Evolutionary conservation across 2,888 invertebrate genomes (phyloP).

Genomic region (Silvanus unidentatus): DNA sequence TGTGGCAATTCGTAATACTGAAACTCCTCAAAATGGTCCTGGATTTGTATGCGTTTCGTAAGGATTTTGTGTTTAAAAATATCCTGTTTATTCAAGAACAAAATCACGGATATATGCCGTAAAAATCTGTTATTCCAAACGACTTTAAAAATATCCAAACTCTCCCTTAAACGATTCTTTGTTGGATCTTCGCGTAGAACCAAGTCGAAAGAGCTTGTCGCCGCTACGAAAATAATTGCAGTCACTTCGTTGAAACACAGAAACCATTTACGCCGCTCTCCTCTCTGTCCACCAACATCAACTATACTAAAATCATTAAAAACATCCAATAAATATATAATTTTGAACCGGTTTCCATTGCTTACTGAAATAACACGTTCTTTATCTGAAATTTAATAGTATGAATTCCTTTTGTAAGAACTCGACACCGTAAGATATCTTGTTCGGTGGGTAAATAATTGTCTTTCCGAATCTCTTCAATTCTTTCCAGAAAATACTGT

Average conservation of each 20-base stretch:
- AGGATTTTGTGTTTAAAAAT: constrained; percentile 89
- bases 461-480: constrained; percentile 84
- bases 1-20: neutral
- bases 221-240: constrained; percentile 98
- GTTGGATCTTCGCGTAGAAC: constrained; percentile 95
- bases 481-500: constrained; percentile 97
- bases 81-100: constrained; percentile 98
- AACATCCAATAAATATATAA: neutral
- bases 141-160: constrained; percentile 94
- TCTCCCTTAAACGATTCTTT: constrained; percentile 92
- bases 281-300: constrained; percentile 97
- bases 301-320: constrained; percentile 70
- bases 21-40: neutral
- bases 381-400: constrained; percentile 94
- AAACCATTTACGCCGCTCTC: constrained; percentile 98
- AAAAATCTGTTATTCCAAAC: constrained; percentile 99
- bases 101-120: constrained; percentile 96
- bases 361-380: constrained; percentile 21
- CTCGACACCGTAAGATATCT: constrained; percentile 97
- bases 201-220: constrained; percentile 97
- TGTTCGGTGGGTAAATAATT: constrained; percentile 95
- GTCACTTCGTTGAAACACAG: constrained; percentile 99
- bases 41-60: neutral
- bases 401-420: constrained; percentile 96
- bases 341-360: constrained; percentile 2